Conservation (phyloP, 2,113 vertebrate species). For the Muntiacus reevesi region DNA sequence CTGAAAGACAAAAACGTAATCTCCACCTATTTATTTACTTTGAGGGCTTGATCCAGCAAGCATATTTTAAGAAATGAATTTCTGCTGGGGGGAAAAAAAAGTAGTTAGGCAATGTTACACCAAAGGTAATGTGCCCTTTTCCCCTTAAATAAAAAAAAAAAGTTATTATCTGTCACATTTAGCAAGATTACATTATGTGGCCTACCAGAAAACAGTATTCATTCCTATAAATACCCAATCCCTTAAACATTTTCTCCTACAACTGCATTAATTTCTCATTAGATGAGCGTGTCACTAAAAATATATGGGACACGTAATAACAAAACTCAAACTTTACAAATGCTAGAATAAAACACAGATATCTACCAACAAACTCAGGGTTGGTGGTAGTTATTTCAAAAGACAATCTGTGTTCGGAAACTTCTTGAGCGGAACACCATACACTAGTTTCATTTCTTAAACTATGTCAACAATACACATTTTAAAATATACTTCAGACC, state of each 20-base stretch:
- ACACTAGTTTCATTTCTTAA: neutral
- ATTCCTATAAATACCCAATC: neutral
- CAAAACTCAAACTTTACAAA: neutral
- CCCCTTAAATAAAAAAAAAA: neutral
- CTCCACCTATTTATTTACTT: neutral
- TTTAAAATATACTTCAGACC: neutral
- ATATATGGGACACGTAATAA: neutral
- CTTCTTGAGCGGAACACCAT: neutral
- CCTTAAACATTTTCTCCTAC: neutral
- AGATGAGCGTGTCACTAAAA: neutral
- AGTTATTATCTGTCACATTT: neutral
- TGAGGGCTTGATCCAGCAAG: neutral
- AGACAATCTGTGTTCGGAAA: neutral
- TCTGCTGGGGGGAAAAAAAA: neutral
- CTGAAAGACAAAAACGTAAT: neutral
- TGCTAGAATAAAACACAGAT: neutral
- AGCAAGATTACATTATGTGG: neutral
- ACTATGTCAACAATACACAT: neutral
- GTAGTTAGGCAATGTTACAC: neutral
- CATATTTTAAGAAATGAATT: constrained; percentile 39
- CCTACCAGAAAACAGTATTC: neutral
- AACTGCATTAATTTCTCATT: neutral
- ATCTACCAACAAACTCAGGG: neutral
- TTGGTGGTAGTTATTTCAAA: neutral
- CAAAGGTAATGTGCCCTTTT: neutral